Percentiles rank a stretch among this genome's conserved stretches.
Evolutionary conservation across 2,113 vertebrate species (phyloP).

Genomic region (Rhipidura dahli): DNA sequence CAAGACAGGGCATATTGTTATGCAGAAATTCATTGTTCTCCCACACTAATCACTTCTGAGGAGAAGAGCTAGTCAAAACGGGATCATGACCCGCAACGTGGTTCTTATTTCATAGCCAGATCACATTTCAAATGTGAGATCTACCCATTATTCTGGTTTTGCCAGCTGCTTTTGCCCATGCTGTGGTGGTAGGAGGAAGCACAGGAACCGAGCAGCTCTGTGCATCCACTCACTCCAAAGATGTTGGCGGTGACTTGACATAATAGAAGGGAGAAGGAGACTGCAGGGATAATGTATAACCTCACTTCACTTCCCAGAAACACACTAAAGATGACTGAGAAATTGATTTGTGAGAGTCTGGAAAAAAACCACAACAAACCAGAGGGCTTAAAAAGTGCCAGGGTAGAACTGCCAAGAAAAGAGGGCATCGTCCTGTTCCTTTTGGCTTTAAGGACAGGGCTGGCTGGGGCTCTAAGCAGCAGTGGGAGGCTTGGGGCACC

Average conservation of each 20-base stretch:
- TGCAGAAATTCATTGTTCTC: neutral
- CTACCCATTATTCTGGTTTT: neutral
- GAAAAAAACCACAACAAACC: neutral
- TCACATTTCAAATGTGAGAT: neutral
- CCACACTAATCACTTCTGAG: neutral
- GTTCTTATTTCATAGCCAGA: neutral
- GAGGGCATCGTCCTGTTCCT: neutral
- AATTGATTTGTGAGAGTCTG: neutral
- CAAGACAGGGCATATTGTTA: neutral
- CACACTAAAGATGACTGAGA: neutral
- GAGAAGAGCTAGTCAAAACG: neutral
- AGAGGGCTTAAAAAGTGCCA: neutral
- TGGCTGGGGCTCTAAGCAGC: neutral
- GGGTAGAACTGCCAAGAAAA: neutral
- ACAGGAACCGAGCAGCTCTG: neutral
- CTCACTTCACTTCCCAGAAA: slow-evolving; percentile 43
- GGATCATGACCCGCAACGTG: neutral
- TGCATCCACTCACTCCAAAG: neutral
- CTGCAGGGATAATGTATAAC: neutral
- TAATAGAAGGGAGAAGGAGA: neutral
- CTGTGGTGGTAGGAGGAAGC: neutral
- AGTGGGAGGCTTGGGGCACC: neutral
- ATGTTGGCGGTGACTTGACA: neutral
- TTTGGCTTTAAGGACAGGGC: neutral
- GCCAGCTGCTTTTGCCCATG: neutral